Base-by-base conservation (phyloP, 1,140 invertebrate genomes). In the Acromyrmex charruanus region DNA sequence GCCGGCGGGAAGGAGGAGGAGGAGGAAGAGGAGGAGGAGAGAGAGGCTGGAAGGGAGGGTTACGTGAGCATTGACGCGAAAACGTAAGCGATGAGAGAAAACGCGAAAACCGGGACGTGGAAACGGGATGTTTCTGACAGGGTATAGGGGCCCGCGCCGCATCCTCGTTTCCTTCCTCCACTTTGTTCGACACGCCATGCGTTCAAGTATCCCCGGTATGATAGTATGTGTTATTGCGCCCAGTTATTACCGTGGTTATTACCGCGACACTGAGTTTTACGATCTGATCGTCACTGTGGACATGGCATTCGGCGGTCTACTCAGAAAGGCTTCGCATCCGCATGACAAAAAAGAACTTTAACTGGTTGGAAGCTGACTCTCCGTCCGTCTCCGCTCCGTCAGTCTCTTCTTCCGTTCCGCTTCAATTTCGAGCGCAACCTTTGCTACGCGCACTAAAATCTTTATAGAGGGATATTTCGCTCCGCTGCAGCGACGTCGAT, bases 171-270 rank as follows among this genome's bases (percentile, higher is more conserved):
- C 74, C 58, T 90, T 88, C 85, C 72, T 85, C 53, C 10, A 75
- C 59, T 91, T 91, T 87, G 89, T 82, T 90, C 85, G 59, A 44
- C 61, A 51, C 74, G 75, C 53, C 84, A 44, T 84, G 85, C 82
- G 69, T 86, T 81, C 63, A 58, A 55, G 31, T 25, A 49, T 1
- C 25, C 9, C 49, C 14, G 18, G 31, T 53, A 88, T 51, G 63
- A 63, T 31, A 18, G n/a, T 85, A 77, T 69, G 77, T 28, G 59
- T 88, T 91, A 90, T 87, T 81, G 87, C 87, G 55, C 28, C 49
- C 87, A 80, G 89, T 90, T 90, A 90, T 90, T 90, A 90, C 81
- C 86, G 59, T 80, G 75, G 87, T 81, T 91, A 91, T 91, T 90
- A 90, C 79, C 84, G 85, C 84, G 59, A 87, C 68, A 85, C 72